These are phyloP conservation scores for Cantharis nigra DNA, from an alignment of 2,888 invertebrate genomes.

Conservation along the genomic window DNA sequence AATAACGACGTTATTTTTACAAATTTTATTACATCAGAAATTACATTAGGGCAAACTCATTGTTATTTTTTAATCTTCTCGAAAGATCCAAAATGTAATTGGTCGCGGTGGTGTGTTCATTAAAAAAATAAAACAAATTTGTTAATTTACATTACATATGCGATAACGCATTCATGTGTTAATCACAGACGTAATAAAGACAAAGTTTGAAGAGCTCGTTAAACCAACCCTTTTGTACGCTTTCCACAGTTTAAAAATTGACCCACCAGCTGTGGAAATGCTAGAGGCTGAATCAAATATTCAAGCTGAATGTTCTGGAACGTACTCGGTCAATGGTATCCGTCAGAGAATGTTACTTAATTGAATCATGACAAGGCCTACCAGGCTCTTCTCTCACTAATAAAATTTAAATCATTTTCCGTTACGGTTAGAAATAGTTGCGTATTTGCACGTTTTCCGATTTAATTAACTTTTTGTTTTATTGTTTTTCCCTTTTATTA, in stretches of 20 bases:
- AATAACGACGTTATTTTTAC: background rate
- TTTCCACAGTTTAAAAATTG: slow-evolving; percentile 26
- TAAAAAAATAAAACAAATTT: background rate
- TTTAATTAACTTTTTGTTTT: slow-evolving; percentile 4
- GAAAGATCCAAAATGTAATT: background rate
- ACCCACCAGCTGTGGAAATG: slow-evolving; percentile 23
- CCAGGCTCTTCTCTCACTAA: slow-evolving; percentile 32
- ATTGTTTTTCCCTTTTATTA: background rate
- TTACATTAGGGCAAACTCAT: background rate
- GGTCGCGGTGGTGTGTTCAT: background rate
- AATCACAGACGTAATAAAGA: slow-evolving; percentile 39
- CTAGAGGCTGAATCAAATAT: slow-evolving; percentile 36
- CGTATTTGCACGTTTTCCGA: background rate
- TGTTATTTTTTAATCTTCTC: background rate
- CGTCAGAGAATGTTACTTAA: slow-evolving; percentile 45
- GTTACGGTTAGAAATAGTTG: slow-evolving; percentile 9
- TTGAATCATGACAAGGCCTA: slow-evolving; percentile 45
- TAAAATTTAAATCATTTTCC: slow-evolving; percentile 38
- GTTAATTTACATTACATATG: slow-evolving; percentile 35
- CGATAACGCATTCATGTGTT: slow-evolving; percentile 41
- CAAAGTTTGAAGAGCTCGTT: slow-evolving; percentile 40
- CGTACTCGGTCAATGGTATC: slow-evolving; percentile 34
- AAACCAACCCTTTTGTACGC: slow-evolving; percentile 35
- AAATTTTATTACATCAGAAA: background rate
- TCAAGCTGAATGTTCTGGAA: slow-evolving; percentile 28